phyloP scores from a whole-genome alignment of 2,113 vertebrate species.

The Elephas maximus region DNA sequence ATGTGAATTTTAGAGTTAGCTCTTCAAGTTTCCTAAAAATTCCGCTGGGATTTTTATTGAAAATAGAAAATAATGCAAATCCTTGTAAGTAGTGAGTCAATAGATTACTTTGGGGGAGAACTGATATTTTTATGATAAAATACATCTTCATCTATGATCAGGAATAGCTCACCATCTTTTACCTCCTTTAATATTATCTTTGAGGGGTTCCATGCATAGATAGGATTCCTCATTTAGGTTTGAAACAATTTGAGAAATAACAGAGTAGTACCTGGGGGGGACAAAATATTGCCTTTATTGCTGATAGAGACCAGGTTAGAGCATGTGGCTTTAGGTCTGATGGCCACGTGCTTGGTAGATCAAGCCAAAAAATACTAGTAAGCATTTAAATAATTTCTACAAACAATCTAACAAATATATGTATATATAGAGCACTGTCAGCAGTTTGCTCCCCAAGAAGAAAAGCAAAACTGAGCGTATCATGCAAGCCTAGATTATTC shows the following conservation, averaged over 20 bases:
- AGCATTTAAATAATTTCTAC: not conserved
- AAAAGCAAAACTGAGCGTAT: not conserved
- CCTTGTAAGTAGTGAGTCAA: not conserved
- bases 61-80: constrained; percentile 19
- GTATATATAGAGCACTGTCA: not conserved
- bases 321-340: not conserved
- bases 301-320: not conserved
- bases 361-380: constrained; percentile 3
- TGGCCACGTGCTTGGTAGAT: not conserved
- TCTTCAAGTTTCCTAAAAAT: not conserved
- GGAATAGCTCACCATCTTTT: not conserved
- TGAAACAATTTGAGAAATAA: not conserved
- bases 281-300: not conserved
- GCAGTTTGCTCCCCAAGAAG: not conserved
- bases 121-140: not conserved
- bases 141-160: not conserved
- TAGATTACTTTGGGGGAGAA: no score
- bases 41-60: not conserved
- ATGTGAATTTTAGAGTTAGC: not conserved
- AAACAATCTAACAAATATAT: not conserved
- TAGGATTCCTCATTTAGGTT: not conserved
- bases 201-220: not conserved
- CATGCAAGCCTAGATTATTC: not conserved
- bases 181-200: not conserved
- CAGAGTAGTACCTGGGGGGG: not conserved